Conservation (phyloP, 1,140 invertebrate species). For the Patella vulgata region DNA sequence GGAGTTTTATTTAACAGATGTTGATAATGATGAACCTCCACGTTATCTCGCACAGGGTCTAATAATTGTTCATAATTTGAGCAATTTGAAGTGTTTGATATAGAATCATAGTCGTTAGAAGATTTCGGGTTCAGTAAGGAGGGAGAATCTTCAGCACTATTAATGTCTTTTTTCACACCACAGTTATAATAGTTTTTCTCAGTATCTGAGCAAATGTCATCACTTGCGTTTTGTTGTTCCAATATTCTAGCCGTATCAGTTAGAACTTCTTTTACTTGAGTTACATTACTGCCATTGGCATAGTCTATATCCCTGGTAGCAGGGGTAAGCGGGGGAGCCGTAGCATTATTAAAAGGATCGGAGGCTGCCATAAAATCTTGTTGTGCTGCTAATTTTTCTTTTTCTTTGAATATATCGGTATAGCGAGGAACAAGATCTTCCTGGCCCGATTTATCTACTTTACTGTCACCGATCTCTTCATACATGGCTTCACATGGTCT, state of each 20-base stretch:
- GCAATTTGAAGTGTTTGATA: conserved; percentile 1
- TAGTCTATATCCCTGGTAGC: conserved; percentile 3
- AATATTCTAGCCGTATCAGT: conserved; percentile 21
- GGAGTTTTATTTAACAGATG: background rate
- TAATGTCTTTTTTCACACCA: background rate
- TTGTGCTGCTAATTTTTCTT: background rate
- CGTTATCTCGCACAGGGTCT: background rate
- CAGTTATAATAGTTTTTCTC: conserved; percentile 17
- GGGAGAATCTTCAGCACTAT: no score
- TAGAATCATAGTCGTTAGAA: no score
- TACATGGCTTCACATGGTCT: conserved; percentile 29
- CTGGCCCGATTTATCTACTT: background rate
- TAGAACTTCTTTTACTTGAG: conserved; percentile 23
- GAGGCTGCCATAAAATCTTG: conserved; percentile 10
- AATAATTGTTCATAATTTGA: conserved; percentile 11
- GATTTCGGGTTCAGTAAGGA: no score
- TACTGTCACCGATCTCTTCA: conserved; percentile 30
- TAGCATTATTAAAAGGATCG: conserved; percentile 27
- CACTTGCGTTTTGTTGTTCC: background rate
- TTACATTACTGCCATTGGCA: background rate
- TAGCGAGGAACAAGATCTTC: conserved; percentile 24
- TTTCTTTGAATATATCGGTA: conserved; percentile 29
- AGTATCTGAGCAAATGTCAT: background rate
- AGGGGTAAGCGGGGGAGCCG: conserved; percentile 27
- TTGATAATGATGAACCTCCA: conserved; percentile 6